These are phyloP conservation scores for Keiferia lycopersicella DNA, from an alignment of 2,888 invertebrate species.

Conservation along the genomic window DNA sequence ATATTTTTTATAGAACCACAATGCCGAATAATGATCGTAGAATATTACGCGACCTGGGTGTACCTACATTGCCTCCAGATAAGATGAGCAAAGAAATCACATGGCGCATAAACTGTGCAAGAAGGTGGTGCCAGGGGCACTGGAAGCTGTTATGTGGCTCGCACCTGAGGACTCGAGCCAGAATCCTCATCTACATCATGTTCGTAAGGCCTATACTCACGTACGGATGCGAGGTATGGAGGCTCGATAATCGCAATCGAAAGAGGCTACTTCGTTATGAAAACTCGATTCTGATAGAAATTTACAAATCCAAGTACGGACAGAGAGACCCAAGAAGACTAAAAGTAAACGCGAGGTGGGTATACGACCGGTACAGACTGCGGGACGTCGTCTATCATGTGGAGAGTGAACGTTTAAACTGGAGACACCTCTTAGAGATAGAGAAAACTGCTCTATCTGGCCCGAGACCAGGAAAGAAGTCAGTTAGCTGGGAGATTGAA, in stretches of 20 bases:
- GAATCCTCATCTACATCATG: conserved; percentile 52
- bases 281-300: conserved; percentile 46
- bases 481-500: conserved; percentile 30
- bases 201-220: conserved; percentile 59
- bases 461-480: conserved; percentile 24
- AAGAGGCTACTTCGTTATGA: conserved; percentile 51
- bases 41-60: conserved; percentile 34
- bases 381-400: conserved; percentile 47
- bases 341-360: conserved; percentile 38
- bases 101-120: conserved; percentile 52
- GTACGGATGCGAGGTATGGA: conserved; percentile 63
- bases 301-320: conserved; percentile 55
- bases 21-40: conserved; percentile 3
- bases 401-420: conserved; percentile 46
- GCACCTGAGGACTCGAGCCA: conserved; percentile 41
- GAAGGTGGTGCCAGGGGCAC: conserved; percentile 51
- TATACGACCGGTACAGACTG: conserved; percentile 45
- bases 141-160: conserved; percentile 45
- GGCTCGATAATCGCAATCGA: conserved; percentile 37
- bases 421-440: conserved; percentile 43
- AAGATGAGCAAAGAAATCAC: conserved; percentile 47
- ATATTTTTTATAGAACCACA: too few relatives aligned
- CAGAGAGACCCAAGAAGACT: conserved; percentile 46
- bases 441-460: conserved; percentile 43
- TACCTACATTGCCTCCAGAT: conserved; percentile 40